A percentile compares a stretch with the other conserved stretches of the same genome.
Evolutionary conservation across 2,797 vertebrate species (phyloP).

Genomic region (Spinus pinus): DNA sequence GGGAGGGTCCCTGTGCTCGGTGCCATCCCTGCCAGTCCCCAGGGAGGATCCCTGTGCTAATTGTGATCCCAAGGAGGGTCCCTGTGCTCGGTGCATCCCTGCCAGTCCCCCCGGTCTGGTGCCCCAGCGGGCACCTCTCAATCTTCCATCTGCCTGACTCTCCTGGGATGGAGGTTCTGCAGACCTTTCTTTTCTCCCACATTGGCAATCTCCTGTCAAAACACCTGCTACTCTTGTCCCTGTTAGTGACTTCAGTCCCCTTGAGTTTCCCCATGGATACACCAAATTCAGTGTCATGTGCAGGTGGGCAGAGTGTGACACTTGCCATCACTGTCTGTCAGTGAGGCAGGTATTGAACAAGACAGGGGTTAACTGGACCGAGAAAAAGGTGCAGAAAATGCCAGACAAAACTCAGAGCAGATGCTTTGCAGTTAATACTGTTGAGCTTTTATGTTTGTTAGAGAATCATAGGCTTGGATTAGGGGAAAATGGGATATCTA

Average conservation of each 20-base stretch:
- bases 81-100: fast-evolving
- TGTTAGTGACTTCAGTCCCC: too few relatives aligned
- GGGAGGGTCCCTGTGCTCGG: fast-evolving
- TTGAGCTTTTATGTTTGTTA: neutral
- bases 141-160: fast-evolving
- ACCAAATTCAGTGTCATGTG: neutral
- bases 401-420: neutral
- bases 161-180: neutral
- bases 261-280: neutral
- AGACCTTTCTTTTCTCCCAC: neutral
- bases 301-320: neutral
- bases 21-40: too few relatives aligned
- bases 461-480: neutral
- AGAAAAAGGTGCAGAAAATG: neutral
- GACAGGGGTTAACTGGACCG: neutral
- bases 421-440: neutral
- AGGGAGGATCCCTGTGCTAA: neutral
- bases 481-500: neutral
- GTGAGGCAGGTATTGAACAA: neutral
- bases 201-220: neutral
- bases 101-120: fast-evolving
- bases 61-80: too few relatives aligned
- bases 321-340: neutral
- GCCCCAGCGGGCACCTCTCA: fast-evolving
- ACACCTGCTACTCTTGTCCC: fast-evolving